Conservation (phyloP, 2,797 vertebrate species). For the Aplochiton taeniatus region DNA sequence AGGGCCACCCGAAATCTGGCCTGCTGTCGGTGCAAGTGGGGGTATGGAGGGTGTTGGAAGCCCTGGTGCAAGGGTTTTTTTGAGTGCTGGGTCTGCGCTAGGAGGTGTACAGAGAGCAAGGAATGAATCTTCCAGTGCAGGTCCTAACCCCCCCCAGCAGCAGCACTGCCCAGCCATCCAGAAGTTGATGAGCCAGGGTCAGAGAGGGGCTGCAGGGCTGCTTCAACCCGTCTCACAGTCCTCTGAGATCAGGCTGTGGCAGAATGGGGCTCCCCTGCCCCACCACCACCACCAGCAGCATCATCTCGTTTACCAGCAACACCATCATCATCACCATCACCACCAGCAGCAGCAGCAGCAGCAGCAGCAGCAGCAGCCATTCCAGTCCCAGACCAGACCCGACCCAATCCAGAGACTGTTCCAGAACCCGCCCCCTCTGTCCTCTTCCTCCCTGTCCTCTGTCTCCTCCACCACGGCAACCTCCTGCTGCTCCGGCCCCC, state of each 20-base stretch:
- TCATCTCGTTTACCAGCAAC: conserved; percentile 34
- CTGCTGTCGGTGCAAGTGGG: no score
- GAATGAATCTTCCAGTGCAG: neutral
- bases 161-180: conserved; percentile 91
- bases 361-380: conserved; percentile 28
- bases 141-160: neutral
- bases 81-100: no score
- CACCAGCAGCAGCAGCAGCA: conserved; percentile 49
- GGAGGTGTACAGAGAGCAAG: neutral
- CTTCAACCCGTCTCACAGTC: conserved; percentile 84
- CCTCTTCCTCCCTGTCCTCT: conserved; percentile 20
- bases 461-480: conserved; percentile 29
- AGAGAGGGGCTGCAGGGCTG: conserved; percentile 64
- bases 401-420: conserved; percentile 76
- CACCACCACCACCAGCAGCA: conserved; percentile 56
- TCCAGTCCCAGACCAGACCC: conserved; percentile 36
- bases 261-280: conserved; percentile 67
- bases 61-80: no score
- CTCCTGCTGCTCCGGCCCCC: conserved; percentile 34
- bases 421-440: conserved; percentile 51
- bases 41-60: no score
- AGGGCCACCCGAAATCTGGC: neutral
- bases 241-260: conserved; percentile 79
- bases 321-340: conserved; percentile 18
- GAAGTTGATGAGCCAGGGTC: conserved; percentile 86